phyloP scores from a whole-genome alignment of 2,888 invertebrate species.

The Perdita meconis region DNA sequence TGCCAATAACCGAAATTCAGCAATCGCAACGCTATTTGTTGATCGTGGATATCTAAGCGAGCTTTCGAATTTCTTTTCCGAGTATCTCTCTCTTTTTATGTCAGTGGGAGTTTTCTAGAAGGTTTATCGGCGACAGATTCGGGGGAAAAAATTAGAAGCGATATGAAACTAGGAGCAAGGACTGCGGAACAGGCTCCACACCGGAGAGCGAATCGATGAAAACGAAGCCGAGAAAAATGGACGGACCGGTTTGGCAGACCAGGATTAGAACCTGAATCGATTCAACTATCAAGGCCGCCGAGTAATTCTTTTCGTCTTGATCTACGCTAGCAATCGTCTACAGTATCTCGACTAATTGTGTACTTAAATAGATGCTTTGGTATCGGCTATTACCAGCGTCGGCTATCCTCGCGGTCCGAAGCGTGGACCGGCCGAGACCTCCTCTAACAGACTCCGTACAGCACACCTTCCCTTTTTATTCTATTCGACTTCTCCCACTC shows the following conservation, averaged over 20 bases:
- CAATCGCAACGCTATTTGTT: too few relatives aligned
- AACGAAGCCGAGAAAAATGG: neutral
- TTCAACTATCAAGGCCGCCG: neutral
- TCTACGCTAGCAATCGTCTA: neutral
- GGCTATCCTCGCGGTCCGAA: neutral
- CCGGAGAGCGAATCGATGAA: neutral
- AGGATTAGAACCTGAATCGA: conserved; percentile 1
- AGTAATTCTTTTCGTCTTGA: neutral
- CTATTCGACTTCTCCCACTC: conserved; percentile 7
- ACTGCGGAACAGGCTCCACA: neutral
- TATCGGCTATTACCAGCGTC: neutral
- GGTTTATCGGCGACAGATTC: too few relatives aligned
- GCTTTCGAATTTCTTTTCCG: neutral
- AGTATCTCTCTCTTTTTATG: too few relatives aligned
- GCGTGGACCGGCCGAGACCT: neutral
- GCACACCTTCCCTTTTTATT: conserved; percentile 11
- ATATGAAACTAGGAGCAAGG: neutral
- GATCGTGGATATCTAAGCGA: neutral
- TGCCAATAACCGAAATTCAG: too few relatives aligned
- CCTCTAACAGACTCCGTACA: neutral
- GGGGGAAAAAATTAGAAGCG: too few relatives aligned
- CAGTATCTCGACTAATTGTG: neutral
- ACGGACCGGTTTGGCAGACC: neutral
- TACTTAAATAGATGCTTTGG: neutral
- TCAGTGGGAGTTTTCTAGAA: too few relatives aligned